Base-by-base conservation (phyloP, 2,113 vertebrate genomes). In the Lates calcarifer region DNA sequence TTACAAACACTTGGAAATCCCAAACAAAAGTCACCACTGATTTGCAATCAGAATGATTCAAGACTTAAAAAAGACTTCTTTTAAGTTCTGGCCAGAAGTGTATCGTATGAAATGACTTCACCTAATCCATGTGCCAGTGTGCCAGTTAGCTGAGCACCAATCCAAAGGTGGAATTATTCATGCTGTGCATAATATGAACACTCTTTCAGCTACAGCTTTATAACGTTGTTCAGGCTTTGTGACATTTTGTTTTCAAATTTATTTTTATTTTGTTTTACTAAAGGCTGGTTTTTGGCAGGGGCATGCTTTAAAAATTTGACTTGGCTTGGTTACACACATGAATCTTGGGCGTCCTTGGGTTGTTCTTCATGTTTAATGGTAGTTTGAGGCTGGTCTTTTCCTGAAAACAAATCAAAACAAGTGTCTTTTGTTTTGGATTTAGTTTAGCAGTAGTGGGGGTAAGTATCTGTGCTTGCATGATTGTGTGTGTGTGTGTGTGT, bases 331-430 rank as follows among this genome's bases (percentile, higher is more conserved):
- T 82, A 87, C 67, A 20, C 71, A 65, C 76, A 62, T 62, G 79
- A 79, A 89, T 89, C 37, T 49, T 55, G 24, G 77, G 68, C 74
- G 12, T 90, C 79, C 61, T 69, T 1, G 11, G 43, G 61, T 63
- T 67, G 55, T 83, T 85, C 57, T 29, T 8, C 45, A 80, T 72
- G 87, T 92, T 90, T 89, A 86, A 85, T 81, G 89, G 80, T 87
- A 90, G 85, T 90, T 90, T 86, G 79, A 92, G 78, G 73, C 85
- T 87, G 93, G 84, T 85, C 91, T 84, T 88, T 88, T 71, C 68
- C 78, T 90, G 85, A 88, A 92, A 87, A 88, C 82, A 80, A 93
- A 90, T 91, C 87, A 87, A 89, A 92, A 91, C 84, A 90, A 90
- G 88, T 84, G 82, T 92, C 87, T 91, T 90, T 91, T 91, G 89